phyloP scores from a whole-genome alignment of 1,140 invertebrate species.

The Anastrepha obliqua region DNA sequence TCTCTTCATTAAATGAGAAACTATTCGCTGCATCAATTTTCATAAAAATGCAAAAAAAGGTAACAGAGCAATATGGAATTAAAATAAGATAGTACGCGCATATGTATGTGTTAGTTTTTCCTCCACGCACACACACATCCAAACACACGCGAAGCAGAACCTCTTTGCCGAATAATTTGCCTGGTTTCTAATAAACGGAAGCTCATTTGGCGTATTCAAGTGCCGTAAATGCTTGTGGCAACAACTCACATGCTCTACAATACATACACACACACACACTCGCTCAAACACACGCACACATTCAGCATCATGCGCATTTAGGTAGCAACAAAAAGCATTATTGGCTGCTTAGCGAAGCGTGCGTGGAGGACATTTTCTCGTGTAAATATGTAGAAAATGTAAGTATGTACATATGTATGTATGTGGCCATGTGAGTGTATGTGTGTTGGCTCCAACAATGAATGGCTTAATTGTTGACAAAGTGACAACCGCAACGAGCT shows the following conservation, averaged over 20 bases:
- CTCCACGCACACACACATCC: too few relatives aligned
- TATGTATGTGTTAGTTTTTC: too few relatives aligned
- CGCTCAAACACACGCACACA: background rate
- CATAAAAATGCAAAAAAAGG: too few relatives aligned
- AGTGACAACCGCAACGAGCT: slow-evolving; percentile 28
- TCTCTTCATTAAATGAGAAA: too few relatives aligned
- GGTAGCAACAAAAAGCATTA: background rate
- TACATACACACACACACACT: background rate
- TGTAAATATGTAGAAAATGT: too few relatives aligned
- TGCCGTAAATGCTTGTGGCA: slow-evolving; percentile 25
- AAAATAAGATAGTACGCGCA: too few relatives aligned
- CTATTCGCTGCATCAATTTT: too few relatives aligned
- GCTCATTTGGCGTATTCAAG: slow-evolving; percentile 28
- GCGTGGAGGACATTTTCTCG: background rate
- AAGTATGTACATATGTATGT: background rate
- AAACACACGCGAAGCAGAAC: background rate
- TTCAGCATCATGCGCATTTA: background rate
- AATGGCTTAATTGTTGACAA: slow-evolving; percentile 41
- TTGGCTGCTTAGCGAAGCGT: slow-evolving; percentile 1
- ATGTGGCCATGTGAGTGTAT: background rate
- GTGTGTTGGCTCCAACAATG: background rate
- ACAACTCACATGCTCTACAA: background rate
- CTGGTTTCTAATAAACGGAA: slow-evolving; percentile 21
- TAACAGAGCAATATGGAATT: too few relatives aligned
- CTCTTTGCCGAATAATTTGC: slow-evolving; percentile 12